Base-by-base conservation (phyloP, 2,888 invertebrate species). In the Netelia fuscicornis region DNA sequence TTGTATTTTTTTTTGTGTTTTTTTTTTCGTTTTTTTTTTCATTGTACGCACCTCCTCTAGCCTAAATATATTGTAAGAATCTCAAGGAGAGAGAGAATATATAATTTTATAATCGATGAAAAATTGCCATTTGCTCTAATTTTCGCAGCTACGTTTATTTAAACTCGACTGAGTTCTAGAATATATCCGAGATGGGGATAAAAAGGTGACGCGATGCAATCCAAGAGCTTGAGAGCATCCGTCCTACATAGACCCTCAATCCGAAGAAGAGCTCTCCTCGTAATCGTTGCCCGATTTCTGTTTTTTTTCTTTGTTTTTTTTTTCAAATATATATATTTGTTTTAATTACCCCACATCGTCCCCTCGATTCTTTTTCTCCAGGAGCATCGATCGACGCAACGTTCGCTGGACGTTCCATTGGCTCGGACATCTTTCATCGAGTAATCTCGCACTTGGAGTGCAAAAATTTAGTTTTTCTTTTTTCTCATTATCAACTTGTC, bases 321-420 rank as follows among this genome's bases (percentile, higher is more conserved):
- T 17, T 44, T 58, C 54, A 25, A 20, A 23, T 37, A 17, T 58
- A 10, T 71, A 9, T 13, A 20, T 65, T 52, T 25, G 13, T 44
- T 25, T 37, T 65, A 67, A 20, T 25, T 71, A 23, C 76, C 25
- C 11, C 48, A 13, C 48, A 76, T 71, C 62, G 42, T 25, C 42
- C 54, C 30, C 17, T 25, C 48, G 44, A 30, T 48, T 54, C 54
- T 62, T 80, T 81, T 65, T 80, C 81, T 37, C 37, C 37, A 6
- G 6, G 70, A 81, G 75, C 77, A 84, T 86, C 86, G 82, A 83
- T 80, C 80, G 70, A 84, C 2, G 17, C 80, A 75, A 83, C 65
- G 56, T 86, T 85, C 86, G 71, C 83, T 85, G 81, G 79, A 83
- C 85, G 78, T 84, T 83, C 85, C 86, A 81, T 86, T 86, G 86